Base-by-base conservation (phyloP, 2,113 vertebrate species). In the Coreoperca whiteheadi region DNA sequence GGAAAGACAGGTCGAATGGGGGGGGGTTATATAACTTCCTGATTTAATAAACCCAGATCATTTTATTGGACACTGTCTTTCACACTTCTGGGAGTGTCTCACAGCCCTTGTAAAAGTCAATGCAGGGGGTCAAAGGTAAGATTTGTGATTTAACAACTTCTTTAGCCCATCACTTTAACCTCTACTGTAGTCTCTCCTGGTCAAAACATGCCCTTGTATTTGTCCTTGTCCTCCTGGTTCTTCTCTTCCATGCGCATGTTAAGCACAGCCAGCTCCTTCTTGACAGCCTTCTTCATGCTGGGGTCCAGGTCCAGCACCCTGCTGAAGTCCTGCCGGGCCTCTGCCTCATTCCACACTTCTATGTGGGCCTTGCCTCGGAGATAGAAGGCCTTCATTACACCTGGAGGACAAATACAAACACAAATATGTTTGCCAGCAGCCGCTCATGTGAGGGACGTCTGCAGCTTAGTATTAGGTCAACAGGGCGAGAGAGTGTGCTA, bases 261-360 rank as follows among this genome's bases (percentile, higher is more conserved):
- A 25, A 97, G 93, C 66, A 97, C 88, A 2, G 81, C 79, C 89
- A 97, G 89, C 48, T 98, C 96, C 65, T 91, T 95, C 65, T 84
- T 96, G 34, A 97, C 95, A 0, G 89, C 80, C 91, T 96, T 97
- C 73, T 89, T 94, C 96, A 98, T 96, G 68, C 92, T 75, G 0
- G 96, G 96, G 51, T 97, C 94, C 82, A 97, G 91, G 66, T 98
- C 97, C 87, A 97, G 89, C 64, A 97, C 97, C 66, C 95, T 92
- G 86, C 91, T 89, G 87, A 96, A 96, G 92, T 96, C 95, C 1
- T 94, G 94, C 79, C 92, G 95, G 73, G 96, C 95, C 84, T 97
- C 95, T 0, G 89, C 93, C 85, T 96, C 96, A 0, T 97, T 96
- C 96, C 97, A 97, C 81, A 97, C 97, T 83, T 97, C 96, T 0